Evolutionary conservation across 2,888 invertebrate species (phyloP).

Genomic region (Phalera bucephala): DNA sequence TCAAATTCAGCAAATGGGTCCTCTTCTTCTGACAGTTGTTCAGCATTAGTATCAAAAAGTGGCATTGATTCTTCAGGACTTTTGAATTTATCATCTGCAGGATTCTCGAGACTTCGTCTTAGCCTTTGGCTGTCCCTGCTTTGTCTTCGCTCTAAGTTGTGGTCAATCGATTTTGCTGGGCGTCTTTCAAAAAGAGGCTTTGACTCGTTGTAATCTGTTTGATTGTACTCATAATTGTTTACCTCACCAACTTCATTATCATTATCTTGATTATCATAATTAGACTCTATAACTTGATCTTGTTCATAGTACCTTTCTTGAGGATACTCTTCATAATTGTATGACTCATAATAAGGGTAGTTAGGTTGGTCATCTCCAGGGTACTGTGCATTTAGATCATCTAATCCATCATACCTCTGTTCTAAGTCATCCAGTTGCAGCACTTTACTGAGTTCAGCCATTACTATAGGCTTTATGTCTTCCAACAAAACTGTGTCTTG

Average conservation of each 20-base stretch:
- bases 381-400: constrained; percentile 26
- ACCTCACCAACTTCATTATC: constrained; percentile 18
- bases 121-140: constrained; percentile 21
- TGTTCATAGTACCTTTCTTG: constrained; percentile 32
- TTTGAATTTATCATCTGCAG: constrained; percentile 27
- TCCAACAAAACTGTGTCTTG: constrained; percentile 81
- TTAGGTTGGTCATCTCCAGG: constrained; percentile 28
- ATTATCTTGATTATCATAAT: constrained; percentile 19
- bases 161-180: constrained; percentile 6
- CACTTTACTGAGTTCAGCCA: constrained; percentile 83
- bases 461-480: constrained; percentile 83
- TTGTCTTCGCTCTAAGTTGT: constrained; percentile 16
- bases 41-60: constrained; percentile 55
- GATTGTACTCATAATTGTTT: constrained; percentile 18
- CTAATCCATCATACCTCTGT: constrained; percentile 37
- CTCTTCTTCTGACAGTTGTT: constrained; percentile 63
- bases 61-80: constrained; percentile 33
- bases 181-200: constrained; percentile 51
- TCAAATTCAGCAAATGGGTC: constrained; percentile 75
- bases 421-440: constrained; percentile 71
- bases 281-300: constrained; percentile 13
- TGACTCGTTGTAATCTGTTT: constrained; percentile 17
- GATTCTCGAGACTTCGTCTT: constrained; percentile 38
- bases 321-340: constrained; percentile 30
- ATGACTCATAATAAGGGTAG: constrained; percentile 29